phyloP scores from a whole-genome alignment of 2,113 vertebrate genomes.

The Nanorana parkeri region DNA sequence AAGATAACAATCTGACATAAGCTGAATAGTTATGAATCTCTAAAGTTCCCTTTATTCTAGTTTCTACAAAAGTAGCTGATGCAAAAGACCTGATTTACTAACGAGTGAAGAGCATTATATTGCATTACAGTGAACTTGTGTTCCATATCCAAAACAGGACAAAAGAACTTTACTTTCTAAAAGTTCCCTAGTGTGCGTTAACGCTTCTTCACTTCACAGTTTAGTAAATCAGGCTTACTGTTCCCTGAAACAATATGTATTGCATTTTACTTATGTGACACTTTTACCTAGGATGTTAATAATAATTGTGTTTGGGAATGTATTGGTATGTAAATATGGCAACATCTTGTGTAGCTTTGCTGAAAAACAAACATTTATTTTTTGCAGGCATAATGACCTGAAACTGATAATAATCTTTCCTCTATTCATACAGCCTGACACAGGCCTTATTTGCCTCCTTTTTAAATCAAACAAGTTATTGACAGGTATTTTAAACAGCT shows the following conservation, averaged over 20 bases:
- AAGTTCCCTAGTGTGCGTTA: too few species aligned
- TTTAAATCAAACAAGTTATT: constrained; percentile 28
- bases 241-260: background rate
- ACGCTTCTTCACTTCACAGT: background rate
- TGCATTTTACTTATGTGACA: background rate
- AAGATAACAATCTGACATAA: too few species aligned
- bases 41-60: background rate
- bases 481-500: constrained; percentile 20
- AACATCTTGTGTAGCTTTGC: background rate
- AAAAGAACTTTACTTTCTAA: too few species aligned
- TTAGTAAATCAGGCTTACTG: background rate
- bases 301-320: background rate
- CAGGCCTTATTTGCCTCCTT: background rate
- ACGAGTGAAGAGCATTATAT: too few species aligned
- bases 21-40: too few species aligned
- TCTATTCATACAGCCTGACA: constrained; percentile 1
- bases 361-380: constrained; percentile 1
- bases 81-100: too few species aligned
- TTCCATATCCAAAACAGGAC: too few species aligned
- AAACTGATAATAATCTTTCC: constrained; percentile 16
- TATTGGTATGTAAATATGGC: constrained; percentile 9
- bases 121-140: too few species aligned
- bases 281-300: background rate
- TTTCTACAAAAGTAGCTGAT: background rate
- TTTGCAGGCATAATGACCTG: background rate